These are phyloP conservation scores for Chrysopilus asiliformis DNA, from an alignment of 2,888 invertebrate genomes.

Conservation along the genomic window DNA sequence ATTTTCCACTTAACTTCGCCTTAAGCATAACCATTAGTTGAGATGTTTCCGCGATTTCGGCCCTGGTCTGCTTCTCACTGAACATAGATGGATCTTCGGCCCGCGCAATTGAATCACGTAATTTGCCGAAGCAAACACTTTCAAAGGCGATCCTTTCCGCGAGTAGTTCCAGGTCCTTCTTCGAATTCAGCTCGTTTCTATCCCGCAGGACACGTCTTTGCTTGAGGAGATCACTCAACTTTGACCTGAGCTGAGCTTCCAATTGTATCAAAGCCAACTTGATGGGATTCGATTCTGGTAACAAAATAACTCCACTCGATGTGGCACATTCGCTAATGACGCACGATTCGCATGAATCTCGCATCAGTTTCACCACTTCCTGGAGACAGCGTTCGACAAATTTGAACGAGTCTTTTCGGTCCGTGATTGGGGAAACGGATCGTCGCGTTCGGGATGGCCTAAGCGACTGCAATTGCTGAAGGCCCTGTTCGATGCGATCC, in stretches of 20 bases:
- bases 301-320: conserved; percentile 34
- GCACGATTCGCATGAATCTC: conserved; percentile 45
- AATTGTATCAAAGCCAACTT: conserved; percentile 47
- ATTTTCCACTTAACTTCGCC: conserved; percentile 47
- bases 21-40: conserved; percentile 60
- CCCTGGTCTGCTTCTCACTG: conserved; percentile 46
- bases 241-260: conserved; percentile 53
- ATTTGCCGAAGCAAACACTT: conserved; percentile 54
- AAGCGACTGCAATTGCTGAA: conserved; percentile 47
- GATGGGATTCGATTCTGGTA: conserved; percentile 40
- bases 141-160: conserved; percentile 73
- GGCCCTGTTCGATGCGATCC: conserved; percentile 53
- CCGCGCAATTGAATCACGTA: conserved; percentile 51
- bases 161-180: conserved; percentile 53
- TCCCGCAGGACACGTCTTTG: conserved; percentile 52
- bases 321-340: conserved; percentile 34
- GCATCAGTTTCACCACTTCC: conserved; percentile 48
- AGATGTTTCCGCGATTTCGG: conserved; percentile 62
- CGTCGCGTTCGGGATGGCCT: conserved; percentile 48
- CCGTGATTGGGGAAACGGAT: conserved; percentile 50
- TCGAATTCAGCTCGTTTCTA: conserved; percentile 52
- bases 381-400: conserved; percentile 50
- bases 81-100: conserved; percentile 44
- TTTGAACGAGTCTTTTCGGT: conserved; percentile 47
- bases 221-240: conserved; percentile 53